Conservation (phyloP, 2,888 invertebrate species). For the Magallana nippona region DNA sequence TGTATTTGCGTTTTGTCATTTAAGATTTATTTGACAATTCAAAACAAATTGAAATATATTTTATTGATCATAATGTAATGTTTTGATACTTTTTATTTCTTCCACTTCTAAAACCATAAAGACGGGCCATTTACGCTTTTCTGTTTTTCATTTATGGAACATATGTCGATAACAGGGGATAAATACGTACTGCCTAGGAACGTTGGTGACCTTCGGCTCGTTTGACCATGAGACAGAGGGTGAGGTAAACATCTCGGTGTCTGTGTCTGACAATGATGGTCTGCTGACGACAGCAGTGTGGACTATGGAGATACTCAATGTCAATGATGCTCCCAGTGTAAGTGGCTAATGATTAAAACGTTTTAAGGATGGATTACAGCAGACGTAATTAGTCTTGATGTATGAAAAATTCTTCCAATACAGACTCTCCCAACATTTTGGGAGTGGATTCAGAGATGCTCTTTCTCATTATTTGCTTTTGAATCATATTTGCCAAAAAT, state of each 20-base stretch:
- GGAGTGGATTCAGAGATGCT: too few relatives aligned
- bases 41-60: not conserved
- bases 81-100: not conserved
- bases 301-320: constrained; percentile 56
- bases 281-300: constrained; percentile 44
- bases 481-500: too few relatives aligned
- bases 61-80: too few relatives aligned
- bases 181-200: constrained; percentile 58
- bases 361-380: not conserved
- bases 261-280: constrained; percentile 57
- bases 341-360: constrained; percentile 36
- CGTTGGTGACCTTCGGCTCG: constrained; percentile 47
- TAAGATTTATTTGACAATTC: too few relatives aligned
- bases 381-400: too few relatives aligned
- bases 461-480: too few relatives aligned
- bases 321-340: constrained; percentile 64
- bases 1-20: not conserved
- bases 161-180: constrained; percentile 42
- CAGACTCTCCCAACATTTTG: too few relatives aligned
- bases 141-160: not conserved
- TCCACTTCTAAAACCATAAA: too few relatives aligned
- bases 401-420: too few relatives aligned
- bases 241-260: constrained; percentile 51
- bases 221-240: constrained; percentile 60
- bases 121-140: too few relatives aligned